Evolutionary conservation across 2,113 vertebrate species (phyloP).

Genomic region (Daubentonia madagascariensis): DNA sequence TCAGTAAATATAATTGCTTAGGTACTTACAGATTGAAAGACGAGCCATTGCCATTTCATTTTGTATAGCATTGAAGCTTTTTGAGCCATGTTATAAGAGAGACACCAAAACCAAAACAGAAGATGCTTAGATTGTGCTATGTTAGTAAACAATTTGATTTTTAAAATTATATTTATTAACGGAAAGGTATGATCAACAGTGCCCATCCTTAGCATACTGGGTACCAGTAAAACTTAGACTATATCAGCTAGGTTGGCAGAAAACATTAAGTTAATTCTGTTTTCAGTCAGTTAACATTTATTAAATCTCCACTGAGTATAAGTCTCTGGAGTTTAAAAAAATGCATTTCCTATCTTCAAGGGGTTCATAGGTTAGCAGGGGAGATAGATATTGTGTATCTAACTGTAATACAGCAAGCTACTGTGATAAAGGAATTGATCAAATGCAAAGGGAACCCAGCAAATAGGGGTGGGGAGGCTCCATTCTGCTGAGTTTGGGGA

Average conservation of each 20-base stretch:
- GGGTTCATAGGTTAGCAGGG: background rate
- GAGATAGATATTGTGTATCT: background rate
- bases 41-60: background rate
- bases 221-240: background rate
- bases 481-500: background rate
- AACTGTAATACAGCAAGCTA: background rate
- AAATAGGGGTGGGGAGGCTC: no score
- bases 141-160: background rate
- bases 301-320: background rate
- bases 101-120: background rate
- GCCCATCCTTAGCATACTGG: background rate
- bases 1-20: background rate
- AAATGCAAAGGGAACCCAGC: background rate
- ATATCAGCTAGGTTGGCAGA: background rate
- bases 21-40: background rate
- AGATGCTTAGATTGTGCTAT: background rate
- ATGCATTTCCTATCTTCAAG: background rate
- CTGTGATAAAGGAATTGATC: background rate
- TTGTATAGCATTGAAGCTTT: background rate
- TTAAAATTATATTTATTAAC: background rate
- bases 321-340: background rate
- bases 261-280: background rate
- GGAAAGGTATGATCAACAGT: background rate
- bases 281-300: slow-evolving; percentile 21
- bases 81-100: background rate